phyloP scores from a whole-genome alignment of 1,140 invertebrate genomes.

The Periplaneta americana region DNA sequence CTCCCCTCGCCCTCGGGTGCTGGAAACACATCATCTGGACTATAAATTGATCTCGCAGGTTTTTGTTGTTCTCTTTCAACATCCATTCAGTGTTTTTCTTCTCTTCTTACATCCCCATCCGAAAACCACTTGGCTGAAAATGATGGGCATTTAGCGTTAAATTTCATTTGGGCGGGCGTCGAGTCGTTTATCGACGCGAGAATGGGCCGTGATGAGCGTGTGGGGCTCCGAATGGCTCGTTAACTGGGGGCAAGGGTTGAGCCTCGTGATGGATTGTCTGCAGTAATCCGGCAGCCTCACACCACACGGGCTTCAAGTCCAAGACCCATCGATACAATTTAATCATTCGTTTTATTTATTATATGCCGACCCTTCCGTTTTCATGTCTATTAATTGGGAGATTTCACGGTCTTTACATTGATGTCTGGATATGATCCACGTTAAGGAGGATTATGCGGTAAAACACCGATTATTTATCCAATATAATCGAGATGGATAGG shows the following conservation, averaged over 20 bases:
- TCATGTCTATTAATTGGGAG: too few relatives aligned
- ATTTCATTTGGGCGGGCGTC: constrained; percentile 15
- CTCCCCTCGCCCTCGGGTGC: not conserved
- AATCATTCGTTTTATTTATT: too few relatives aligned
- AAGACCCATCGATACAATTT: too few relatives aligned
- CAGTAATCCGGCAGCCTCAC: not conserved
- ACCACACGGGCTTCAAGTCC: too few relatives aligned
- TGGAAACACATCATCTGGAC: constrained; percentile 6
- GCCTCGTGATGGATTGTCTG: not conserved
- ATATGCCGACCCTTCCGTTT: too few relatives aligned
- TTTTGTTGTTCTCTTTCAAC: constrained; percentile 5
- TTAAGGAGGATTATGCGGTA: too few relatives aligned
- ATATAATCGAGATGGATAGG: too few relatives aligned
- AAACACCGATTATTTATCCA: too few relatives aligned
- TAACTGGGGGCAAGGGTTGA: not conserved
- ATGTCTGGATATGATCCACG: too few relatives aligned
- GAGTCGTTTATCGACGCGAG: constrained; percentile 6
- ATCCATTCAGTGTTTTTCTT: constrained; percentile 5
- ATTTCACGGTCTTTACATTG: too few relatives aligned
- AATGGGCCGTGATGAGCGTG: constrained; percentile 4
- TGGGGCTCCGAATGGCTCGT: constrained; percentile 1
- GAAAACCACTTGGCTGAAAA: constrained; percentile 19
- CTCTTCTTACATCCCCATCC: not conserved
- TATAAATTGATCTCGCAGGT: not conserved
- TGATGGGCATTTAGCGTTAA: constrained; percentile 20